Evolutionary conservation across 1,140 invertebrate genomes (phyloP), one percentile per base, ranked within the genome.

Genomic region (Listronotus bonariensis): DNA sequence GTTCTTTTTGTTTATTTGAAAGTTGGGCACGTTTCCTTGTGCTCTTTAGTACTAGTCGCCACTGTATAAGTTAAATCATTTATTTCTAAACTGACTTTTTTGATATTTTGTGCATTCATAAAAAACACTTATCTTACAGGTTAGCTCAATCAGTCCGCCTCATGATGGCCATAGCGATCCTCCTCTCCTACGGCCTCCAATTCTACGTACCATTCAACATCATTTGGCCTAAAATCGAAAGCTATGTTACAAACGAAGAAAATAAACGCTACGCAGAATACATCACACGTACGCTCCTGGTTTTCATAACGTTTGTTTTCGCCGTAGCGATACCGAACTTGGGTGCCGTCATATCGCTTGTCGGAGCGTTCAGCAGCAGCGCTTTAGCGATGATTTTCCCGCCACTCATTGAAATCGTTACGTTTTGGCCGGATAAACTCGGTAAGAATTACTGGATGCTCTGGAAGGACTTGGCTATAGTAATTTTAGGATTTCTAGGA

Each of bases 121-220:
- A 26, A 26, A 26, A 26, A 3, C 5, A 26, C 20, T 5, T 26
- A 3, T 72, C 52, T 85, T 82, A 26, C 79, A 93, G 92, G 69
- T 82, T 95, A 64, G 92, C 92, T 36, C 87, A 93, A 77, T 83
- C 86, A 65, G 92, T 95, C 6, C 84, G 90, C 49, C 76, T 92
- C 11, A 88, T 89, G 73, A 95, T 96, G 90, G 90, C 91, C 0
- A 71, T 92, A 1, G 88, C 92, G 0, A 93, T 96, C 68, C 94
- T 94, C 72, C 82, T 95, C 9, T 92, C 91, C 0, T 96, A 95
- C 77, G 88, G 90, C 20, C 83, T 97, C 14, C 94, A 97, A 79
- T 91, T 96, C 68, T 97, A 96, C 79, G 94, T 97, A 26, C 92
- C 95, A 5, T 88, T 96, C 76, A 89, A 89, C 67, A 94, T 97